Evolutionary conservation across 64 coral and sea anemone species (phyloP).

Genomic region (Porites lutea): DNA sequence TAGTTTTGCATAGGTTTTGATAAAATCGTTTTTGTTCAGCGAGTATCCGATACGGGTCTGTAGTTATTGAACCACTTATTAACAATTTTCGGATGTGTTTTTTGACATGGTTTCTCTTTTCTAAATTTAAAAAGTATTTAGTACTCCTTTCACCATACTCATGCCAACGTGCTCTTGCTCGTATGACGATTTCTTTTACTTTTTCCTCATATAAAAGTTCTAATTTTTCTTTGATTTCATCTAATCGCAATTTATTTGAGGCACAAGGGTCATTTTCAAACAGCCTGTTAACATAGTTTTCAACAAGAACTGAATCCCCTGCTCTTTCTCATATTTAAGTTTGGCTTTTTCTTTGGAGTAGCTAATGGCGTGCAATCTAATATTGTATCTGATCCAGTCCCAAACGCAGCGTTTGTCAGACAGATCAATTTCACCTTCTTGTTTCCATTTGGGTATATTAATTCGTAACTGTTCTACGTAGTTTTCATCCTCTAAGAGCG

Average conservation of each 20-base stretch:
- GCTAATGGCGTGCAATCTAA: no score
- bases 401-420: background rate
- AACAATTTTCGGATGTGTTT: constrained; percentile 9
- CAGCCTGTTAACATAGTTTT: background rate
- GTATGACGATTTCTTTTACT: background rate
- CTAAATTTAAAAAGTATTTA: constrained; percentile 31
- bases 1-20: constrained; percentile 8
- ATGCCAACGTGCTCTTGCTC: constrained; percentile 9
- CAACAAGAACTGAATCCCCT: background rate
- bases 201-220: background rate
- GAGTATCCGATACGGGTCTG: background rate
- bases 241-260: background rate
- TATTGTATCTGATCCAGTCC: background rate
- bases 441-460: background rate
- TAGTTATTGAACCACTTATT: background rate
- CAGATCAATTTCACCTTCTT: background rate
- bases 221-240: constrained; percentile 1
- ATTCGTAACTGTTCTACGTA: background rate
- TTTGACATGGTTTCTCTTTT: constrained; percentile 29
- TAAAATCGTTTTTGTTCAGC: background rate
- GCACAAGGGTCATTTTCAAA: background rate
- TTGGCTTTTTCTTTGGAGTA: no score
- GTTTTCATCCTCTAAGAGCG: background rate
- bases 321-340: background rate
- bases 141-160: constrained; percentile 18